Conservation (phyloP, 2,797 vertebrate species). For the Phylloscopus collybita region DNA sequence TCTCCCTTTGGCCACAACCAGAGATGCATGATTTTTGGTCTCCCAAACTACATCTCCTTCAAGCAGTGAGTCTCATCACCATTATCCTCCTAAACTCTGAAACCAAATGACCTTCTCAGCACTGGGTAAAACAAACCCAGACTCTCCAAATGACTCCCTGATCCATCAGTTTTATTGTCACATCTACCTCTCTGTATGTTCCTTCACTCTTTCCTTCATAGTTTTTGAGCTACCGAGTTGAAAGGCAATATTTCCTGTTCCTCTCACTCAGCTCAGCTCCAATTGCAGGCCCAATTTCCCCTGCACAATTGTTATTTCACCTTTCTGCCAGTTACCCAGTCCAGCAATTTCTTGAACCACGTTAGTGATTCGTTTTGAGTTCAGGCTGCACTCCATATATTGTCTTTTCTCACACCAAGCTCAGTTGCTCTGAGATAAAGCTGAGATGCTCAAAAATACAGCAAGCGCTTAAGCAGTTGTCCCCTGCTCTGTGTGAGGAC, state of each 20-base stretch:
- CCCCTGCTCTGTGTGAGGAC: background rate
- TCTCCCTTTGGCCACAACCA: background rate
- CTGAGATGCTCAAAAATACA: background rate
- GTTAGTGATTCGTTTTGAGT: slow-evolving; percentile 16
- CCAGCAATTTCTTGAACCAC: slow-evolving; percentile 41
- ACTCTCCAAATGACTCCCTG: background rate
- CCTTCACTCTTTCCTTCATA: background rate
- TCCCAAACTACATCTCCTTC: background rate
- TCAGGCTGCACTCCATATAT: background rate
- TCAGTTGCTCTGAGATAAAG: background rate
- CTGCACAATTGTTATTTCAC: slow-evolving; percentile 34
- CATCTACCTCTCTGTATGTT: background rate
- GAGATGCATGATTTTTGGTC: background rate
- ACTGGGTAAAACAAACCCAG: background rate
- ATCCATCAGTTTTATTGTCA: background rate
- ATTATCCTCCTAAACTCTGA: background rate
- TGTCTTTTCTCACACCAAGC: slow-evolving; percentile 26
- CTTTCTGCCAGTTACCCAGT: background rate
- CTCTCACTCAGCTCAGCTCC: background rate
- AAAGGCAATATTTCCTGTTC: background rate
- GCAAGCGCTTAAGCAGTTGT: background rate
- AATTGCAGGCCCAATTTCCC: slow-evolving; percentile 41
- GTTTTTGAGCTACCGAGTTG: background rate
- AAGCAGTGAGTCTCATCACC: background rate
- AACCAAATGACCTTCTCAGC: background rate